Conservation (phyloP, 2,888 invertebrate species). For the Pheosia gnoma region DNA sequence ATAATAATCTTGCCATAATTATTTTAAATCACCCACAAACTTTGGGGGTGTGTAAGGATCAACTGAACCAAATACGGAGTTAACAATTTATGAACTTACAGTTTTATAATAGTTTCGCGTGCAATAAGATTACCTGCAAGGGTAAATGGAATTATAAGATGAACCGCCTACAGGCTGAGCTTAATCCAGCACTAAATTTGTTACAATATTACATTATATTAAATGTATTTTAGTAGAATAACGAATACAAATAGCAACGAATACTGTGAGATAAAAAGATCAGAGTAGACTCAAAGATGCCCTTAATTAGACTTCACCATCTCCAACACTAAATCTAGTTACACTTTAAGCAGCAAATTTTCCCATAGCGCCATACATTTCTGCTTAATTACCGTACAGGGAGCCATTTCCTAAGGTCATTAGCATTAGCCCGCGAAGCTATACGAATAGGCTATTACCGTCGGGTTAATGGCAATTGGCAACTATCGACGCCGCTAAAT, state of each 20-base stretch:
- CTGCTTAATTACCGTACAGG: neutral
- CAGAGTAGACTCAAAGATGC: too few relatives aligned
- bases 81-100: neutral
- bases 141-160: constrained; percentile 1
- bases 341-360: neutral
- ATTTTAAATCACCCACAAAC: too few relatives aligned
- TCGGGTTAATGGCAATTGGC: constrained; percentile 2
- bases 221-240: neutral
- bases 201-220: neutral
- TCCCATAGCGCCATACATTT: neutral
- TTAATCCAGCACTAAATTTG: neutral
- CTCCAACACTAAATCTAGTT: neutral
- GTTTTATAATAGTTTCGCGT: neutral
- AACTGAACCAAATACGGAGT: too few relatives aligned
- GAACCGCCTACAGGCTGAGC: neutral
- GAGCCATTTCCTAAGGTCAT: constrained; percentile 5
- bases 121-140: neutral
- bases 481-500: neutral
- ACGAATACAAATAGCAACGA: too few relatives aligned
- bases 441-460: neutral
- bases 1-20: too few relatives aligned
- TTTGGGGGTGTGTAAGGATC: neutral
- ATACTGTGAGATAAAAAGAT: too few relatives aligned
- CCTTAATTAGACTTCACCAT: neutral
- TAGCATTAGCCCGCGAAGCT: constrained; percentile 2